These are phyloP conservation scores for Entelurus aequoreus DNA, from an alignment of 2,113 vertebrate species.

Conservation along the genomic window DNA sequence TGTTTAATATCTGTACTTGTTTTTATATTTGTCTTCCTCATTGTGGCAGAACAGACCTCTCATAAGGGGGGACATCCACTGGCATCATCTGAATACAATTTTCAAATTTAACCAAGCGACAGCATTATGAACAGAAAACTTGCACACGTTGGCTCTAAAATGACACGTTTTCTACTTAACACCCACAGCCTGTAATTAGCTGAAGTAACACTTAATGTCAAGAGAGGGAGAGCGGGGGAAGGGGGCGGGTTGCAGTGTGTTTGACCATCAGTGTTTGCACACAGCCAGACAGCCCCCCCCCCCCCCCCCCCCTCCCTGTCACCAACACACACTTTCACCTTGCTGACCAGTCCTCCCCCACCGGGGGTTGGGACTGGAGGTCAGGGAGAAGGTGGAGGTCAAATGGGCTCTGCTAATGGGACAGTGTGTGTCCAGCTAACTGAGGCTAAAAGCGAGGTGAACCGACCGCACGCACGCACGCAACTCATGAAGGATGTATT, in stretches of 20 bases:
- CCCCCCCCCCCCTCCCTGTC: conserved; percentile 16
- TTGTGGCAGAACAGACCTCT: too few species aligned
- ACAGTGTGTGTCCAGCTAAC: conserved; percentile 49
- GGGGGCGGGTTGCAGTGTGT: conserved; percentile 45
- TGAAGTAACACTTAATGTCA: conserved; percentile 3
- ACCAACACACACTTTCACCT: conserved; percentile 39
- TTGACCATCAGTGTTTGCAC: conserved; percentile 72
- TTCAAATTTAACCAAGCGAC: background rate
- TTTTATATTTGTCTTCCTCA: too few species aligned
- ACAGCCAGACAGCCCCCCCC: conserved; percentile 56
- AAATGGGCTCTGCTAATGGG: conserved; percentile 72
- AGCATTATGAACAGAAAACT: background rate
- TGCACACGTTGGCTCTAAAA: background rate
- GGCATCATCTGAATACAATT: background rate
- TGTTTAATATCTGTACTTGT: too few species aligned
- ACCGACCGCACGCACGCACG: conserved; percentile 48
- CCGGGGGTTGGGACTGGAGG: conserved; percentile 64
- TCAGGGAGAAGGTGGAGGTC: conserved; percentile 80
- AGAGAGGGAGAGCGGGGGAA: conserved; percentile 7
- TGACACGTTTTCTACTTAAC: background rate
- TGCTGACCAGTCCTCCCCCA: conserved; percentile 49
- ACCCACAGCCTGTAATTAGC: conserved; percentile 4
- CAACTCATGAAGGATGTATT: conserved; percentile 21
- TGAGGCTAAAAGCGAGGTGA: conserved; percentile 59
- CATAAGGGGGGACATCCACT: too few species aligned